Percentiles rank a stretch among this genome's conserved stretches.
Conservation (phyloP, 1,140 invertebrate genomes). For the Brachionus rubens region DNA sequence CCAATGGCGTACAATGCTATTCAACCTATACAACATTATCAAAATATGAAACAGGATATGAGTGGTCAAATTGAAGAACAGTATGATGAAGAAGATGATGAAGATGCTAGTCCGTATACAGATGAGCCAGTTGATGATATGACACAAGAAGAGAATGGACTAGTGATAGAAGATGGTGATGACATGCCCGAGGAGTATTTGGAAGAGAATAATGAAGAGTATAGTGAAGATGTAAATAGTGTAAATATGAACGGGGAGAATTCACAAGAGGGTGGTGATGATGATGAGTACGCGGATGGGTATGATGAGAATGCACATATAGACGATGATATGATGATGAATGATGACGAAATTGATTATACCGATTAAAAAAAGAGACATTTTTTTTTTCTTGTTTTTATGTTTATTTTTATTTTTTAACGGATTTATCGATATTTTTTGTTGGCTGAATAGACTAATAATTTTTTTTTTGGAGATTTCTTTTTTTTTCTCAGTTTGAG, state of each 20-base stretch:
- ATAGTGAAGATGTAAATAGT: slow-evolving; percentile 36
- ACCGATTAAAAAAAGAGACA: neutral
- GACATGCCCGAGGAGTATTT: neutral
- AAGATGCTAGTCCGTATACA: neutral
- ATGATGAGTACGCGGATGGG: neutral
- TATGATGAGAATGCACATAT: too few species aligned
- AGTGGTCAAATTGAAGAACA: neutral
- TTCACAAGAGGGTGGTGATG: neutral
- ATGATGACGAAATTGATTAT: slow-evolving; percentile 6
- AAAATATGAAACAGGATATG: neutral
- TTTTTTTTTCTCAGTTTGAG: slow-evolving; percentile 1
- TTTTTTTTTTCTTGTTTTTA: neutral
- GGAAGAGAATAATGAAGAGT: too few species aligned
- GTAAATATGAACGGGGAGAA: neutral
- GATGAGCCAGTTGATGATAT: neutral
- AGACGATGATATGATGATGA: too few species aligned
- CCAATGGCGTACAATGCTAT: neutral
- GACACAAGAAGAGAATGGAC: neutral
- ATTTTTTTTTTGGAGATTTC: neutral
- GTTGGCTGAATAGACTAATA: too few species aligned
- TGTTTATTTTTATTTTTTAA: slow-evolving; percentile 3
- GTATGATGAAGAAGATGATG: neutral
- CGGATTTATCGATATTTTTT: too few species aligned
- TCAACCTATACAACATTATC: slow-evolving; percentile 4
- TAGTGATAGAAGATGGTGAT: slow-evolving; percentile 12